Conservation (phyloP, 2,888 invertebrate genomes). For the Ctenicera cuprea region DNA sequence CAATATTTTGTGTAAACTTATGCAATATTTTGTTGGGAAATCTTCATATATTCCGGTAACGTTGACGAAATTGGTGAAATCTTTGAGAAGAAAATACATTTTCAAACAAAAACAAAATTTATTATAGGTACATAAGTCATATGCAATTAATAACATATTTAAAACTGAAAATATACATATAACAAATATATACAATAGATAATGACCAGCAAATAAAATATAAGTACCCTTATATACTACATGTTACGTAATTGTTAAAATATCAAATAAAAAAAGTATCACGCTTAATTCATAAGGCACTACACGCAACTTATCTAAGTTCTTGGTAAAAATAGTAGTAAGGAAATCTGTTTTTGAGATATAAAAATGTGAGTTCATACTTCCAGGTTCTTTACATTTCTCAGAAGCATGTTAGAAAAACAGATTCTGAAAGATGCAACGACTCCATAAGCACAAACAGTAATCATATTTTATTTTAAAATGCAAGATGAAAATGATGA, state of each 20-base stretch:
- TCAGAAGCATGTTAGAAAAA: background rate
- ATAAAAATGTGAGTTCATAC: constrained; percentile 27
- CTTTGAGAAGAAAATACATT: background rate
- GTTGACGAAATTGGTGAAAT: too few relatives aligned
- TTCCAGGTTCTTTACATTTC: background rate
- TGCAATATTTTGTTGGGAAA: too few relatives aligned
- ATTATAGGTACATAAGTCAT: constrained; percentile 43
- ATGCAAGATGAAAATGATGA: constrained; percentile 36
- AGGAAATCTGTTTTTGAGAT: constrained; percentile 27
- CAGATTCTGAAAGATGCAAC: background rate
- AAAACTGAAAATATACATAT: constrained; percentile 42
- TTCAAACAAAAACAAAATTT: constrained; percentile 48
- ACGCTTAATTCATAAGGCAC: constrained; percentile 57
- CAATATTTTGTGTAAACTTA: too few relatives aligned
- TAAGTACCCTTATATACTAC: constrained; percentile 50
- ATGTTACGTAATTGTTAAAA: constrained; percentile 43
- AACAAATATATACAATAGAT: constrained; percentile 49
- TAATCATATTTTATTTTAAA: constrained; percentile 19
- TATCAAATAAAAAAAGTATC: constrained; percentile 54
- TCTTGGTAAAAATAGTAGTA: constrained; percentile 44
- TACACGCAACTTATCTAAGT: constrained; percentile 52
- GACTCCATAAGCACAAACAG: background rate
- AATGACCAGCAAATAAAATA: constrained; percentile 48
- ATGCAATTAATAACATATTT: constrained; percentile 41
- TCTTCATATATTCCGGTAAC: too few relatives aligned